A percentile compares a stretch with the other conserved stretches of the same genome.
Evolutionary conservation across 2,797 vertebrate genomes (phyloP).

Genomic region (Phrynocephalus vlangalii): DNA sequence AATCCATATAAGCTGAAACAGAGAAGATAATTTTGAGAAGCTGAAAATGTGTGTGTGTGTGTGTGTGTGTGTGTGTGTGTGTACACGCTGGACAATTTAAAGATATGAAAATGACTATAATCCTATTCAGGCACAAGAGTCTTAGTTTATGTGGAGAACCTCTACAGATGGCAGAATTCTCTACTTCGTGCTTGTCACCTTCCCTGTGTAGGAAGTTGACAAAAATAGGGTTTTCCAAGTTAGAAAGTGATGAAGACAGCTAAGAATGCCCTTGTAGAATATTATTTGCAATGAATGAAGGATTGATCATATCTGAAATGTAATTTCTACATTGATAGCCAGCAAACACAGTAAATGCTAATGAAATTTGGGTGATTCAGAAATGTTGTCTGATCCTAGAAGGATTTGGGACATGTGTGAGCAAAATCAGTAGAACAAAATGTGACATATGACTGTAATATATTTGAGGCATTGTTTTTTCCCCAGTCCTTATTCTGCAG

Average conservation of each 20-base stretch:
- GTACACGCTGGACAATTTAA: no score
- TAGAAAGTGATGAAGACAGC: background rate
- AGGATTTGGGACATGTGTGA: background rate
- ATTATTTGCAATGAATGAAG: constrained; percentile 1
- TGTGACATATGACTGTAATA: background rate
- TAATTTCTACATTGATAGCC: constrained; percentile 5
- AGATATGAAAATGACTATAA: no score
- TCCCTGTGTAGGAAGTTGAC: no score
- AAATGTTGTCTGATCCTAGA: background rate
- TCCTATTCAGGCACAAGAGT: no score
- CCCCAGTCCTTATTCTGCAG: constrained; percentile 25
- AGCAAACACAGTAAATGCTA: background rate
- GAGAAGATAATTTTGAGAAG: background rate
- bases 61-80: no score
- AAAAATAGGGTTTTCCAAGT: no score
- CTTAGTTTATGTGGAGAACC: no score
- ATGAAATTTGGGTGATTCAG: background rate
- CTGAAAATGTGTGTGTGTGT: no score
- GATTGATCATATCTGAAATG: background rate
- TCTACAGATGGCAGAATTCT: no score
- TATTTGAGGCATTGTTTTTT: constrained; percentile 15
- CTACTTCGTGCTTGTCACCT: no score
- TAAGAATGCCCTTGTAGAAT: background rate
- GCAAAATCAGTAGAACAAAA: background rate
- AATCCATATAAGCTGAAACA: no score